These are phyloP conservation scores for Urophycis tenuis DNA, from an alignment of 2,797 vertebrate species.

Conservation along the genomic window DNA sequence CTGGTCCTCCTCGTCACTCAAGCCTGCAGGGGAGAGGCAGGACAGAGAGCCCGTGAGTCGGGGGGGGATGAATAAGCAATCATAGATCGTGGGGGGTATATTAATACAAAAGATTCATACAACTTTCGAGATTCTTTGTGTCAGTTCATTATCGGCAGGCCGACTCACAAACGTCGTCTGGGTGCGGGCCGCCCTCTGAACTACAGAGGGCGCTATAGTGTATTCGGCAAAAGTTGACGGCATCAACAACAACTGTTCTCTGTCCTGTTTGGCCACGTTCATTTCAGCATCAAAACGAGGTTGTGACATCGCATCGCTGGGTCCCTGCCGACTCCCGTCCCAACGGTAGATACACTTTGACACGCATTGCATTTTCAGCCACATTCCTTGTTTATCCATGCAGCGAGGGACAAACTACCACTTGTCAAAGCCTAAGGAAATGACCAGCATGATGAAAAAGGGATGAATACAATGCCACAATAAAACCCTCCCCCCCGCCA, in stretches of 20 bases:
- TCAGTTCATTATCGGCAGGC: background rate
- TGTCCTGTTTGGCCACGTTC: background rate
- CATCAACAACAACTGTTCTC: too few species aligned
- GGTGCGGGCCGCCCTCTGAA: too few species aligned
- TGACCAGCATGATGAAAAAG: background rate
- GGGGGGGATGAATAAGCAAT: too few species aligned
- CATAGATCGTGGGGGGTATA: too few species aligned
- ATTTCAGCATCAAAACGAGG: too few species aligned
- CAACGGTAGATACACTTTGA: background rate
- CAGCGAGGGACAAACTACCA: background rate
- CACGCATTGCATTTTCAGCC: background rate
- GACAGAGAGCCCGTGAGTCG: too few species aligned
- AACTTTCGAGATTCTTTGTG: background rate
- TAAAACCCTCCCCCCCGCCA: background rate
- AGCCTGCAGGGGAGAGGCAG: slow-evolving; percentile 64
- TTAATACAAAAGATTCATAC: background rate
- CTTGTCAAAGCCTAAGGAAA: background rate
- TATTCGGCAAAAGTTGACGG: too few species aligned
- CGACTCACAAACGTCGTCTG: background rate
- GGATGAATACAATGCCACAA: background rate
- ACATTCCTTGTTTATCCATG: background rate
- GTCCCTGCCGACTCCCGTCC: background rate
- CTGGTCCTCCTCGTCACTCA: slow-evolving; percentile 98
- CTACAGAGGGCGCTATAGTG: too few species aligned
- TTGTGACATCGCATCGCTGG: background rate